A percentile compares a stretch with the other conserved stretches of the same genome.
These are phyloP conservation scores for Philhelius pedissequus DNA, from an alignment of 2,888 invertebrate species.

Conservation along the genomic window DNA sequence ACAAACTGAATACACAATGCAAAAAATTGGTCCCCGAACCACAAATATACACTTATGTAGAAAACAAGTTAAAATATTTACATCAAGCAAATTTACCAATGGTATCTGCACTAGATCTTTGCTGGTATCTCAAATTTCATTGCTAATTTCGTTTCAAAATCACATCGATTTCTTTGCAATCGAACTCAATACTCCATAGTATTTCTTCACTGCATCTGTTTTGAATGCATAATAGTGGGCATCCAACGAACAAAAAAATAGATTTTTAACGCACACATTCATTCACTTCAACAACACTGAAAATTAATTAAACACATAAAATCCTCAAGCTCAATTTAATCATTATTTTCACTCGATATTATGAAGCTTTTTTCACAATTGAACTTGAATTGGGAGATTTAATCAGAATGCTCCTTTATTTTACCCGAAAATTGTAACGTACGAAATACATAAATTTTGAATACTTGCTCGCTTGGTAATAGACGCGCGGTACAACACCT, in stretches of 20 bases:
- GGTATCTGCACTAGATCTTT: neutral
- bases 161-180: neutral
- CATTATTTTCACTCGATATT: neutral
- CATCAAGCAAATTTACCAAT: neutral
- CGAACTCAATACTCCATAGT: neutral
- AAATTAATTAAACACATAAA: neutral
- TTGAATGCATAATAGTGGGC: neutral
- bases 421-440: neutral
- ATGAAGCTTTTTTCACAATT: neutral
- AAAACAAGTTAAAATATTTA: neutral
- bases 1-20: too few species aligned
- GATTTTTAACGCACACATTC: neutral
- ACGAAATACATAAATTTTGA: neutral
- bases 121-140: neutral
- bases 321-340: neutral
- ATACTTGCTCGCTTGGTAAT: neutral
- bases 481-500: slow-evolving; percentile 47
- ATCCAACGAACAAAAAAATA: neutral
- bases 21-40: too few species aligned
- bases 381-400: neutral
- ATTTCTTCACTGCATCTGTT: neutral
- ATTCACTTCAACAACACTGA: neutral
- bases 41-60: too few species aligned
- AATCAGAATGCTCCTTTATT: neutral
- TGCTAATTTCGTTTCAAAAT: neutral